These are phyloP conservation scores for Trichopria drosophilae DNA, from an alignment of 2,888 invertebrate species.

Conservation along the genomic window DNA sequence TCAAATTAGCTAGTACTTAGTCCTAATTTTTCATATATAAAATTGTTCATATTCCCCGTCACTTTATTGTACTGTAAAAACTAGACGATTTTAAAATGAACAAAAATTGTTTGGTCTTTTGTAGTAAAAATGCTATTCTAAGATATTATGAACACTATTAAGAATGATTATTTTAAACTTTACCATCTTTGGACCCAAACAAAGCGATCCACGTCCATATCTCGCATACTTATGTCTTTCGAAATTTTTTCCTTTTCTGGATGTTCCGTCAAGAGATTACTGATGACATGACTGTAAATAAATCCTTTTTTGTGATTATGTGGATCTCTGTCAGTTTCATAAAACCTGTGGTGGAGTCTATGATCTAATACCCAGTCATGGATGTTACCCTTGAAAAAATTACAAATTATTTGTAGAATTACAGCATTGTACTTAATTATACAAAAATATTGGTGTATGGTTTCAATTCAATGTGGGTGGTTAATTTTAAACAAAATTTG, in stretches of 20 bases:
- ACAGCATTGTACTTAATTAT: too few relatives aligned
- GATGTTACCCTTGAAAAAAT: slow-evolving; percentile 70
- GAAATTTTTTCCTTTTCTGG: slow-evolving; percentile 68
- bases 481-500: too few relatives aligned
- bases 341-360: slow-evolving; percentile 78
- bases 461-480: too few relatives aligned
- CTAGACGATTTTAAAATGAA: background rate
- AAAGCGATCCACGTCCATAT: slow-evolving; percentile 75
- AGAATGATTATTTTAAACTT: slow-evolving; percentile 36
- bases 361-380: slow-evolving; percentile 84
- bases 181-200: slow-evolving; percentile 83
- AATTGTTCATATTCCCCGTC: too few relatives aligned
- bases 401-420: background rate
- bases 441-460: too few relatives aligned
- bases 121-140: too few relatives aligned
- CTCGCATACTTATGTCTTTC: slow-evolving; percentile 74
- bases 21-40: too few relatives aligned
- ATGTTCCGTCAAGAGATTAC: slow-evolving; percentile 70
- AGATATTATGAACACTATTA: too few relatives aligned
- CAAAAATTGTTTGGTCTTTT: background rate
- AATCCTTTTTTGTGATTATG: slow-evolving; percentile 80
- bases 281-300: slow-evolving; percentile 76
- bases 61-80: too few relatives aligned
- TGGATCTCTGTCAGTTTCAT: slow-evolving; percentile 78
- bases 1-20: too few relatives aligned